Conservation (phyloP, 2,888 invertebrate species). For the Meiosimyza platycephala region DNA sequence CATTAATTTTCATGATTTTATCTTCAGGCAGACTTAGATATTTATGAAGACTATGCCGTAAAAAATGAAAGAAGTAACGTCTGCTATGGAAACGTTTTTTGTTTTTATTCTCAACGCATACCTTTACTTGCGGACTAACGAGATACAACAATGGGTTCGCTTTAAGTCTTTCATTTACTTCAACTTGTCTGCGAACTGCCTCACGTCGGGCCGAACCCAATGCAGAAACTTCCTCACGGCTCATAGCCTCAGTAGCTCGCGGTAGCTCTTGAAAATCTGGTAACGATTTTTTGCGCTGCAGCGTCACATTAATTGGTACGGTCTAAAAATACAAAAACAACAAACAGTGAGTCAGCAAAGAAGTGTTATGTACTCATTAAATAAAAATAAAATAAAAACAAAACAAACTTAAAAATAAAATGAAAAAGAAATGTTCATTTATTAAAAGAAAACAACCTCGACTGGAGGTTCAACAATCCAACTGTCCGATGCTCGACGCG, state of each 20-base stretch:
- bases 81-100: too few species aligned
- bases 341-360: slow-evolving; percentile 33
- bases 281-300: slow-evolving; percentile 95
- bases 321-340: slow-evolving; percentile 70
- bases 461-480: slow-evolving; percentile 90
- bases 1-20: too few species aligned
- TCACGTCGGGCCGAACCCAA: slow-evolving; percentile 94
- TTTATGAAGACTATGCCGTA: not conserved
- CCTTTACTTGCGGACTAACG: slow-evolving; percentile 97
- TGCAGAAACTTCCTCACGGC: slow-evolving; percentile 94
- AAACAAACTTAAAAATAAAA: slow-evolving; percentile 42
- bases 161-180: slow-evolving; percentile 90
- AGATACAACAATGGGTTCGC: slow-evolving; percentile 96
- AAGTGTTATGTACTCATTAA: not conserved
- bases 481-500: slow-evolving; percentile 87
- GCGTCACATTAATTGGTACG: slow-evolving; percentile 80
- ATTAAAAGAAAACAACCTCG: slow-evolving; percentile 73
- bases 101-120: slow-evolving; percentile 67
- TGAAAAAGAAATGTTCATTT: not conserved
- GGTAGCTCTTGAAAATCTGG: slow-evolving; percentile 93
- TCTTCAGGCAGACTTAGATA: too few species aligned
- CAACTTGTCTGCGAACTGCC: slow-evolving; percentile 90
- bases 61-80: not conserved
- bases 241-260: slow-evolving; percentile 84
- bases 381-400: slow-evolving; percentile 19